These are phyloP conservation scores for Deroplatys truncata DNA, from an alignment of 2,888 invertebrate species.

Conservation along the genomic window DNA sequence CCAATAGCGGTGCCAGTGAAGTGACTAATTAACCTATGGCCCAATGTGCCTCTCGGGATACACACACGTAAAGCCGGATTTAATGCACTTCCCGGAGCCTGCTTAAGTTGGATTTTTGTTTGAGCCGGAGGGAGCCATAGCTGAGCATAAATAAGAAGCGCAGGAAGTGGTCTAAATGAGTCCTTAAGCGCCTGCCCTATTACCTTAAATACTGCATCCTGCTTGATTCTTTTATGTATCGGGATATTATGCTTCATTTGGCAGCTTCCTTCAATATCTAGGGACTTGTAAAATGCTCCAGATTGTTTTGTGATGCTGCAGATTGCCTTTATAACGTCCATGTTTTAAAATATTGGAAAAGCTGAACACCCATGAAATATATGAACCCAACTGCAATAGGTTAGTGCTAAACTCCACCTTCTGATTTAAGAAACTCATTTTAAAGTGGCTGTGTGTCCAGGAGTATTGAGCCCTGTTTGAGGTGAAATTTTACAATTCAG, in stretches of 20 bases:
- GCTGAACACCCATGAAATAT: too few species aligned
- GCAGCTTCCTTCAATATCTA: too few species aligned
- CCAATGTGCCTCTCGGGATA: conserved; percentile 25
- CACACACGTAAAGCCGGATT: not conserved
- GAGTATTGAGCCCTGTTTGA: too few species aligned
- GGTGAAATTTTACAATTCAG: too few species aligned
- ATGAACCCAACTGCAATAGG: too few species aligned
- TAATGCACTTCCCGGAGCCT: not conserved
- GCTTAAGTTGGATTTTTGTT: conserved; percentile 10
- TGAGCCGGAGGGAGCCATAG: not conserved
- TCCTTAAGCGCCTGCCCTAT: not conserved
- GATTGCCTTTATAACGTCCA: too few species aligned
- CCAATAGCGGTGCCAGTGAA: conserved; percentile 29
- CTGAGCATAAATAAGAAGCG: conserved; percentile 4
- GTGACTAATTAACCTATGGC: conserved; percentile 28
- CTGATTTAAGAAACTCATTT: too few species aligned
- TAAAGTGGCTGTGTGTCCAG: too few species aligned
- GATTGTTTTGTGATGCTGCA: too few species aligned
- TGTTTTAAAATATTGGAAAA: too few species aligned
- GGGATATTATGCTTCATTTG: not conserved
- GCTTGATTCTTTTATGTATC: not conserved
- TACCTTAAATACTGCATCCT: not conserved
- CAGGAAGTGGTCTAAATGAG: not conserved
- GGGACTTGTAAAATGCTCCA: too few species aligned
- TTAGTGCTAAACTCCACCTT: too few species aligned